phyloP scores from a whole-genome alignment of 1,140 invertebrate genomes.

The Zaprionus camerounensis region DNA sequence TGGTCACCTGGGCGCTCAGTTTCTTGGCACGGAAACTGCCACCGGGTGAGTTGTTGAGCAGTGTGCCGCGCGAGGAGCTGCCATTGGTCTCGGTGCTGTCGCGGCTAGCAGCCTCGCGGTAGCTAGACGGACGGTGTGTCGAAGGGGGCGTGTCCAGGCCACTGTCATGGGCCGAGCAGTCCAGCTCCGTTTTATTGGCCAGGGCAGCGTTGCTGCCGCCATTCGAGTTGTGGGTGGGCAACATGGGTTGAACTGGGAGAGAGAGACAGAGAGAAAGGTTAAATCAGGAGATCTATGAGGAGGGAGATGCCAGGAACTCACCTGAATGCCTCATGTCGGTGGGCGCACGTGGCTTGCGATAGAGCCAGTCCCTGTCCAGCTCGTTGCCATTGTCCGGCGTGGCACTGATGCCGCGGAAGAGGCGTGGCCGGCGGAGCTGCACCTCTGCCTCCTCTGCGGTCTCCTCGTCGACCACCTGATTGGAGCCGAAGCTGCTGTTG shows the following conservation, averaged over 20 bases:
- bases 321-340: constrained; percentile 83
- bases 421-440: constrained; percentile 69
- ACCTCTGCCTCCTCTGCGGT: constrained; percentile 78
- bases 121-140: constrained; percentile 80
- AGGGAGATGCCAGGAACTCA: constrained; percentile 34
- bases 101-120: constrained; percentile 71
- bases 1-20: constrained; percentile 69
- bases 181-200: constrained; percentile 68
- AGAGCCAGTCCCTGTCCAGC: constrained; percentile 81
- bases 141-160: constrained; percentile 82
- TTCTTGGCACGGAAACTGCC: constrained; percentile 81
- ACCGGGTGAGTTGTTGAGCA: constrained; percentile 75
- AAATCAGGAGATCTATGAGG: neutral
- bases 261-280: neutral
- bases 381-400: constrained; percentile 81
- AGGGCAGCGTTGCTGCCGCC: constrained; percentile 50
- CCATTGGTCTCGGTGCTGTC: constrained; percentile 81
- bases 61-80: constrained; percentile 75
- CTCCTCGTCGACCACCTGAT: constrained; percentile 83
- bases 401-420: constrained; percentile 68
- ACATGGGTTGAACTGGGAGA: constrained; percentile 76
- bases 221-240: constrained; percentile 63
- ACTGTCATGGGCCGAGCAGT: constrained; percentile 83
- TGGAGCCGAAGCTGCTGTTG: constrained; percentile 77
- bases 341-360: constrained; percentile 79